phyloP scores from a whole-genome alignment of 2,113 vertebrate species.

The Heterotis niloticus region DNA sequence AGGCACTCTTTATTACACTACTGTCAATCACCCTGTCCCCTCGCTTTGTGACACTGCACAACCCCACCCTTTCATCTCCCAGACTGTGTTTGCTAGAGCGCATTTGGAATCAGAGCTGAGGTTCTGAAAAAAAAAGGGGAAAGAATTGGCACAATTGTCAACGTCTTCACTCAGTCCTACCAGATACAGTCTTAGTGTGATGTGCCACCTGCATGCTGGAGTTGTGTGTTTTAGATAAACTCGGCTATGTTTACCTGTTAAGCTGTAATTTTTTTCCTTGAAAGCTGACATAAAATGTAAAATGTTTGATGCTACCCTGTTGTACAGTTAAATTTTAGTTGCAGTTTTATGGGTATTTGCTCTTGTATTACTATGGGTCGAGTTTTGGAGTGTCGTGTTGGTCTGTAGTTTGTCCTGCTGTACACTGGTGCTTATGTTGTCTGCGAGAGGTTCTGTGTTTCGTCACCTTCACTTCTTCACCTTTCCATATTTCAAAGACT shows the following conservation, averaged over 20 bases:
- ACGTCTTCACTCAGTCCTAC: conserved; percentile 34
- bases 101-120: background rate
- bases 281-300: too few relatives aligned
- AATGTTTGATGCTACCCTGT: too few relatives aligned
- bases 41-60: conserved; percentile 54
- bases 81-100: conserved; percentile 57
- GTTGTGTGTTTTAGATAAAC: conserved; percentile 3
- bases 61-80: conserved; percentile 39
- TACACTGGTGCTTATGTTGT: background rate
- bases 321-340: too few relatives aligned
- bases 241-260: background rate
- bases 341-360: too few relatives aligned
- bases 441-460: too few relatives aligned
- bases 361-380: too few relatives aligned
- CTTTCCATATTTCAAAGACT: background rate
- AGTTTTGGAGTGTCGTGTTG: too few relatives aligned
- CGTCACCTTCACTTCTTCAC: background rate
- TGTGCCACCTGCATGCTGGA: conserved; percentile 31
- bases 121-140: background rate
- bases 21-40: conserved; percentile 60
- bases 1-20: conserved; percentile 71
- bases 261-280: background rate
- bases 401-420: too few relatives aligned
- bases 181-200: conserved; percentile 52
- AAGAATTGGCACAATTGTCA: background rate